Conservation (phyloP, 2,888 invertebrate species). For the Nyleta sp. region DNA sequence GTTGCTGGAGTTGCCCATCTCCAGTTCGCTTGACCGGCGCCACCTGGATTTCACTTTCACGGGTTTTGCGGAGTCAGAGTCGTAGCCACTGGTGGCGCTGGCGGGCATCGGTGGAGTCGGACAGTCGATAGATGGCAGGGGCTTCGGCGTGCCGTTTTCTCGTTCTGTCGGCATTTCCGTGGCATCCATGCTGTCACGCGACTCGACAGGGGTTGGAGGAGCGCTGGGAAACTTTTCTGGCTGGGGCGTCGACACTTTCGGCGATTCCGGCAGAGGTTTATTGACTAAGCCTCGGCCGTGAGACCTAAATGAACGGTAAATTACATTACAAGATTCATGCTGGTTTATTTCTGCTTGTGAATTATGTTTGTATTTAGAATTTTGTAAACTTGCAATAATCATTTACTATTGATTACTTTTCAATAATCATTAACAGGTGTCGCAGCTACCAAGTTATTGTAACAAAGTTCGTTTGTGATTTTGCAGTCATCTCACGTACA, state of each 20-base stretch:
- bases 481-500: too few species aligned
- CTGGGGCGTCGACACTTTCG: constrained; percentile 68
- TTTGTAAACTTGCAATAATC: too few species aligned
- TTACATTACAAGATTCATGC: too few species aligned
- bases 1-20: constrained; percentile 83
- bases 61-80: constrained; percentile 84
- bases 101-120: constrained; percentile 71
- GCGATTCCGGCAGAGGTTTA: constrained; percentile 75
- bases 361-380: too few species aligned
- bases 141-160: constrained; percentile 74
- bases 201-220: constrained; percentile 69
- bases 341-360: too few species aligned
- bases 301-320: constrained; percentile 69
- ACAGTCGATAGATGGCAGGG: constrained; percentile 68
- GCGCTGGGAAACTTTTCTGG: constrained; percentile 72
- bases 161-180: constrained; percentile 77
- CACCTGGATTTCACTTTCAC: constrained; percentile 92
- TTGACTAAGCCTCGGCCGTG: constrained; percentile 79
- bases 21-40: constrained; percentile 89
- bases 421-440: too few species aligned
- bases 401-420: too few species aligned
- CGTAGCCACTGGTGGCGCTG: constrained; percentile 74
- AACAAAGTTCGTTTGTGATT: too few species aligned
- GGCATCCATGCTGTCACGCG: constrained; percentile 73
- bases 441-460: too few species aligned